Conservation (phyloP, 2,888 invertebrate genomes). For the Tetragnatha montana region DNA sequence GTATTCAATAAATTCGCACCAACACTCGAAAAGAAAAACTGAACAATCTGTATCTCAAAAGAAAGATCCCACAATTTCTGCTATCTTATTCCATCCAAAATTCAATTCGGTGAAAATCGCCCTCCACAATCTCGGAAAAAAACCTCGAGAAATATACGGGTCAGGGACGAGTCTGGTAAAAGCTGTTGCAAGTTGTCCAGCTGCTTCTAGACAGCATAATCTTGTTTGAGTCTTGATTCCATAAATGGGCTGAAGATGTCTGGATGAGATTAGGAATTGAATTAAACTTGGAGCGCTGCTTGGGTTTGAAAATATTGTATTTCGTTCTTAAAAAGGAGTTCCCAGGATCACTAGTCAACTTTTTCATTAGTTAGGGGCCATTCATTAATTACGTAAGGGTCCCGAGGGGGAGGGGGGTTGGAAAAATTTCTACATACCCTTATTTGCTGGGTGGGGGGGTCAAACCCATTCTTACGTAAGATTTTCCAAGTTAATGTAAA, state of each 20-base stretch:
- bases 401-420: too few relatives aligned
- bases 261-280: not conserved
- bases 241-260: not conserved
- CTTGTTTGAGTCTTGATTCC: not conserved
- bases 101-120: not conserved
- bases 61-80: not conserved
- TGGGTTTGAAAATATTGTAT: too few relatives aligned
- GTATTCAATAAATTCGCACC: too few relatives aligned
- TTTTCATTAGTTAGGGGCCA: too few relatives aligned
- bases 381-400: too few relatives aligned
- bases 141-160: not conserved
- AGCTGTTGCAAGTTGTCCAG: slow-evolving; percentile 12
- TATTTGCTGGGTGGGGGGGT: too few relatives aligned
- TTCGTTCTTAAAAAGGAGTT: too few relatives aligned
- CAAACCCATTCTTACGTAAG: too few relatives aligned
- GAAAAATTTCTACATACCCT: too few relatives aligned
- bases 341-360: too few relatives aligned
- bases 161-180: not conserved
- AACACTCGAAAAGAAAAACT: not conserved
- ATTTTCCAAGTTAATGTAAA: too few relatives aligned
- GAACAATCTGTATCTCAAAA: not conserved
- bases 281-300: not conserved
- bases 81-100: not conserved
- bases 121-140: not conserved
- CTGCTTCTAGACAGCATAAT: slow-evolving; percentile 8